Evolutionary conservation across 2,113 vertebrate species (phyloP).

Genomic region (Cettia cetti): DNA sequence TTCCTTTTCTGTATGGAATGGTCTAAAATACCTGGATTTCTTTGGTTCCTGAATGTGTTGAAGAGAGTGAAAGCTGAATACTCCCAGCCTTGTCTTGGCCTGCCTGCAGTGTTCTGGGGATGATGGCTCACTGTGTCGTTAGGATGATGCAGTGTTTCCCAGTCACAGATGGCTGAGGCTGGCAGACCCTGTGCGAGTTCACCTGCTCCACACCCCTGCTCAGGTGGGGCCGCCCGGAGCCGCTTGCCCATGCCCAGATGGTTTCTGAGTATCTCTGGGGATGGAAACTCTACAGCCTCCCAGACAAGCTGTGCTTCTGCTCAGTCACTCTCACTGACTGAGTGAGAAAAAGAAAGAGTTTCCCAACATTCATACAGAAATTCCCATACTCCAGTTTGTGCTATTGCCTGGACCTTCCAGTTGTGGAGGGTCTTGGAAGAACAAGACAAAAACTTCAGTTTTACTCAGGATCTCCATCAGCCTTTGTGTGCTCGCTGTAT

Average conservation of each 20-base stretch:
- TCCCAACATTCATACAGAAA: not conserved
- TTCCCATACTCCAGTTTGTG: not conserved
- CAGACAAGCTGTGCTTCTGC: not conserved
- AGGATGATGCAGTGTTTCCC: not conserved
- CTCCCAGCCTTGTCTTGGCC: not conserved
- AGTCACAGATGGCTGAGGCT: not conserved
- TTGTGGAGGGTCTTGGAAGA: not conserved
- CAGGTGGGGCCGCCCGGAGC: not conserved
- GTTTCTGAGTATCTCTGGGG: not conserved
- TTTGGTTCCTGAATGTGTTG: not conserved
- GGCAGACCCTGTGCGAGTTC: not conserved
- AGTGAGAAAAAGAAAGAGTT: rapidly evolving
- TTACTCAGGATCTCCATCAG: not conserved
- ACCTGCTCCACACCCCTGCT: not conserved
- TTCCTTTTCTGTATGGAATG: not conserved
- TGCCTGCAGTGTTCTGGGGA: not conserved
- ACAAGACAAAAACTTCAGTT: not conserved
- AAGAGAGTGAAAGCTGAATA: not conserved
- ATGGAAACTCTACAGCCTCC: not conserved
- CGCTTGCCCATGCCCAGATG: not conserved
- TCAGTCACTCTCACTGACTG: not conserved
- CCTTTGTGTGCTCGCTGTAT: not conserved
- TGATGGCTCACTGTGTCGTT: not conserved
- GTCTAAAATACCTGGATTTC: not conserved
- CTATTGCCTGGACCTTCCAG: not conserved